Evolutionary conservation across 2,113 vertebrate genomes (phyloP).

Genomic region (Suricata suricatta): DNA sequence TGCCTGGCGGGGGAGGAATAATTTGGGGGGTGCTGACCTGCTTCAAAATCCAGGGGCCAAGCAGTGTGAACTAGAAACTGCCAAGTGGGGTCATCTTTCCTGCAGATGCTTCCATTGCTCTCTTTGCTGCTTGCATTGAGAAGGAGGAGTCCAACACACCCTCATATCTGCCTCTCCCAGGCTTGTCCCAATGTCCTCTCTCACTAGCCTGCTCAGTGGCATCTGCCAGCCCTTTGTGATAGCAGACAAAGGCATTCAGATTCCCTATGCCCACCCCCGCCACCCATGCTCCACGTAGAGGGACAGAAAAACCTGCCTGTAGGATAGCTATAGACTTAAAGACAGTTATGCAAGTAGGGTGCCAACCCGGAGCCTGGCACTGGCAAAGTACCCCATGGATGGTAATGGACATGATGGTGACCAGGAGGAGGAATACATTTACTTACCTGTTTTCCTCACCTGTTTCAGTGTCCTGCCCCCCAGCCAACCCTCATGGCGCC

Average conservation of each 20-base stretch:
- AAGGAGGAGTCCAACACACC: conserved; percentile 72
- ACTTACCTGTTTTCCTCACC: not conserved
- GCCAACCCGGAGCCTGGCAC: not conserved
- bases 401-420: not conserved
- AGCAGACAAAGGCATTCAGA: not conserved
- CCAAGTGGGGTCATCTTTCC: conserved; percentile 67
- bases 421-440: not conserved
- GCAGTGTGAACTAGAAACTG: conserved; percentile 73
- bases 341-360: no score
- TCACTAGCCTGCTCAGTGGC: not conserved
- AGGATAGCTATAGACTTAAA: not conserved
- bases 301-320: not conserved
- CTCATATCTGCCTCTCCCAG: conserved; percentile 71
- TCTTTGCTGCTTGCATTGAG: conserved; percentile 72
- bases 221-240: not conserved
- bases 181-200: not conserved
- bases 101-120: conserved; percentile 71
- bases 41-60: conserved; percentile 78
- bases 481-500: not conserved
- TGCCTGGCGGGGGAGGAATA: conserved; percentile 51
- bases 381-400: not conserved
- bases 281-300: accelerated
- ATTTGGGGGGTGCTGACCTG: conserved; percentile 53
- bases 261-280: no score
- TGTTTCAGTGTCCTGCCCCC: not conserved